A percentile compares a stretch with the other conserved stretches of the same genome.
Evolutionary conservation across 2,113 vertebrate species (phyloP).

Genomic region (Rhadina sibilatrix): DNA sequence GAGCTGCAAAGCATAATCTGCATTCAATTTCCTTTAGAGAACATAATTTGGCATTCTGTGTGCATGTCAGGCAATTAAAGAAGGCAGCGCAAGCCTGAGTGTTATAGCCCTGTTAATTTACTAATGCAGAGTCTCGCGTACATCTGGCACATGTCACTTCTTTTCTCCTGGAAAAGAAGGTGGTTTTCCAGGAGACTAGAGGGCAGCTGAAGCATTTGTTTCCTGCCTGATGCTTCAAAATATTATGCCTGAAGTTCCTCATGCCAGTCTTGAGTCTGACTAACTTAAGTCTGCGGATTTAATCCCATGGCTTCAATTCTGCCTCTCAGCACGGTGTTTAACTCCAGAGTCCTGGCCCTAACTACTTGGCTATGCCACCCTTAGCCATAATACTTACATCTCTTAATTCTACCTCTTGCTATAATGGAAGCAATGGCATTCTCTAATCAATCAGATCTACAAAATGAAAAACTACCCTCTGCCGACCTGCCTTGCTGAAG

Average conservation of each 20-base stretch:
- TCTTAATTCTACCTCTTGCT: neutral
- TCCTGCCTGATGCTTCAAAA: slow-evolving; percentile 42
- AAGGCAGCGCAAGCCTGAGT: slow-evolving; percentile 48
- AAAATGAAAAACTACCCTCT: neutral
- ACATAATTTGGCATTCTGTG: slow-evolving; percentile 53
- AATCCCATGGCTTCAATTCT: neutral
- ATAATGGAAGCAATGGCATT: neutral
- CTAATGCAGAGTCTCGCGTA: slow-evolving; percentile 55
- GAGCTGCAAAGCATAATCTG: slow-evolving; percentile 52
- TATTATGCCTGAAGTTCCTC: neutral
- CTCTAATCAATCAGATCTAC: neutral
- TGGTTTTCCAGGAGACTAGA: slow-evolving; percentile 47
- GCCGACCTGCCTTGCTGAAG: neutral
- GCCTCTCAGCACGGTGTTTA: neutral
- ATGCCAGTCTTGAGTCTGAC: neutral
- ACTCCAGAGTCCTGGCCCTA: neutral
- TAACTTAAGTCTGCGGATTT: neutral
- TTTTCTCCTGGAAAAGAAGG: slow-evolving; percentile 55
- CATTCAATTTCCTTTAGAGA: slow-evolving; percentile 44
- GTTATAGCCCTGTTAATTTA: slow-evolving; percentile 64
- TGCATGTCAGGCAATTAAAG: slow-evolving; percentile 63
- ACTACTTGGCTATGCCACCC: neutral
- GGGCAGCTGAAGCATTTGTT: slow-evolving; percentile 50
- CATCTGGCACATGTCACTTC: slow-evolving; percentile 64
- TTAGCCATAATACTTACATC: neutral